Conservation (phyloP, 37 sponge, comb jelly and placozoan species). For the Eunapius fragilis region DNA sequence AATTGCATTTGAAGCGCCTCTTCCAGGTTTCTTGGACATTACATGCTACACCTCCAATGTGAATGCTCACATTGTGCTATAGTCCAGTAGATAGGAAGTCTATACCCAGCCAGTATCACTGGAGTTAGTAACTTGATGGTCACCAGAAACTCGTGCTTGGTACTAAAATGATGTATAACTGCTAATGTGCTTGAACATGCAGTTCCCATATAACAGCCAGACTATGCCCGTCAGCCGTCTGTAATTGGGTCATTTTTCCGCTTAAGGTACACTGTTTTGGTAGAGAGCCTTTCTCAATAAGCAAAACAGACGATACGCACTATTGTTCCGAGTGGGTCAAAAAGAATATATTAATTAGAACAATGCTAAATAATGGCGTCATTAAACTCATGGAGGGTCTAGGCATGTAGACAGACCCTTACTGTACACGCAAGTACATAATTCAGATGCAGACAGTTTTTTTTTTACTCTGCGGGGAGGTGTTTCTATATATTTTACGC, state of each 20-base stretch:
- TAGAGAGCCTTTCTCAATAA: not conserved
- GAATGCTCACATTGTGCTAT: not conserved
- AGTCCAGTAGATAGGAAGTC: slow-evolving; percentile 40
- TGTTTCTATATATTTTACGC: no score
- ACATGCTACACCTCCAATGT: not conserved
- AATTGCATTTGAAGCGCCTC: no score
- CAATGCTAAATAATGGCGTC: no score
- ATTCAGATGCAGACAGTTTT: no score
- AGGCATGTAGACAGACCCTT: no score
- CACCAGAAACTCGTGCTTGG: slow-evolving; percentile 53
- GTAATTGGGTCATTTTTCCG: not conserved
- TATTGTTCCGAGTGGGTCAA: no score
- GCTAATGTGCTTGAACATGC: not conserved
- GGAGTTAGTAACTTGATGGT: slow-evolving; percentile 43
- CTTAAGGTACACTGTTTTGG: not conserved
- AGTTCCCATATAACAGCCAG: slow-evolving; percentile 15
- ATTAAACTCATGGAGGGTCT: no score
- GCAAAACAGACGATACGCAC: slow-evolving; percentile 47
- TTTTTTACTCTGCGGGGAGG: no score
- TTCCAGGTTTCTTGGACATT: no score
- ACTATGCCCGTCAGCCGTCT: not conserved
- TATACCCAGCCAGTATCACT: slow-evolving; percentile 54
- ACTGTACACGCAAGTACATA: no score
- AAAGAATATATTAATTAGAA: no score
- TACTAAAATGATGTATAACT: slow-evolving; percentile 13